Conservation (phyloP, 2,113 vertebrate species). For the Myotis yumanensis region DNA sequence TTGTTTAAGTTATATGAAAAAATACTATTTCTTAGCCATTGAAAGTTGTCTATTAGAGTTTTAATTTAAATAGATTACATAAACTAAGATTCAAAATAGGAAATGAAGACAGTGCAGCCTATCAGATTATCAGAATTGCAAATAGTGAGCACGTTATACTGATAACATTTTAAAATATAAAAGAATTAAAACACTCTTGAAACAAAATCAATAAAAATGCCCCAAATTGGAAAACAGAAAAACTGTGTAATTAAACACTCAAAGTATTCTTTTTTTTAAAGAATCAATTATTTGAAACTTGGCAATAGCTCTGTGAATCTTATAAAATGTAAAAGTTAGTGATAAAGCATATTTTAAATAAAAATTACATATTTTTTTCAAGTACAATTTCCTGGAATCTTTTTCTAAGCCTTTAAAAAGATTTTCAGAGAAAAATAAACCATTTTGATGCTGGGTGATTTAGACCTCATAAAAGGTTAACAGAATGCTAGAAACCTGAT, state of each 20-base stretch:
- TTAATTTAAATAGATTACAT: slow-evolving; percentile 19
- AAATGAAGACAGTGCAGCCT: neutral
- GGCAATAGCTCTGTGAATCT: neutral
- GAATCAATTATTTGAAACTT: neutral
- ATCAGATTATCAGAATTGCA: neutral
- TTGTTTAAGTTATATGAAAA: neutral
- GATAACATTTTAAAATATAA: neutral
- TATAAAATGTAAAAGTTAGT: neutral
- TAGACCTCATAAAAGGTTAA: slow-evolving; percentile 15
- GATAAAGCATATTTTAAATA: neutral
- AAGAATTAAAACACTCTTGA: neutral
- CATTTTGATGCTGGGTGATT: neutral
- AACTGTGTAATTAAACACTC: neutral
- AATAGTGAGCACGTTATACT: neutral
- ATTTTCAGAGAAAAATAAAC: slow-evolving; percentile 34
- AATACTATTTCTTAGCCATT: neutral
- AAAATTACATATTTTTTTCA: neutral
- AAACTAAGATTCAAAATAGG: neutral
- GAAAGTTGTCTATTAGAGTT: neutral
- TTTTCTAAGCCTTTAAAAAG: neutral
- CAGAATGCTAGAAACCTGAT: neutral
- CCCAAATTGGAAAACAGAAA: neutral
- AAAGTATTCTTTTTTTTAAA: neutral
- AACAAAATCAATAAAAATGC: slow-evolving; percentile 2
- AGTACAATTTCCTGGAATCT: neutral